Conservation (phyloP, 2,113 vertebrate species). For the Philantomba maxwellii region DNA sequence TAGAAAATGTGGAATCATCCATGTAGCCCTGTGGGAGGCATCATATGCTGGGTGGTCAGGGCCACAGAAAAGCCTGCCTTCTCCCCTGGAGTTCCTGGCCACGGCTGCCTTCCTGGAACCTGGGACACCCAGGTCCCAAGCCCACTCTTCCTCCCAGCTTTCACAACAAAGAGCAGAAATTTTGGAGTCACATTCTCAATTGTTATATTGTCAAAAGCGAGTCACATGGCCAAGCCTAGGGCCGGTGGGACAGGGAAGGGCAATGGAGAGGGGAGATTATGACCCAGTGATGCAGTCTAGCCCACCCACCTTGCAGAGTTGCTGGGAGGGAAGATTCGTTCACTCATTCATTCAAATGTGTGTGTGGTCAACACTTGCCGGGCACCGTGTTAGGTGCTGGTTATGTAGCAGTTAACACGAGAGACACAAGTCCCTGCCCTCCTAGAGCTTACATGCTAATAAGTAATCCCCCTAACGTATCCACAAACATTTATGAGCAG, state of each 20-base stretch:
- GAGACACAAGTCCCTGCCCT: neutral
- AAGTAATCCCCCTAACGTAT: neutral
- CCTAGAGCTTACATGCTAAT: neutral
- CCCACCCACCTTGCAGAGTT: rapidly evolving
- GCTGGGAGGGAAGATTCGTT: neutral
- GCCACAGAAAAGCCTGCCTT: neutral
- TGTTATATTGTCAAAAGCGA: neutral
- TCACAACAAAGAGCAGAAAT: neutral
- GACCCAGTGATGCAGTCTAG: neutral
- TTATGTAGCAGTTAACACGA: neutral
- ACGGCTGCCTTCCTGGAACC: neutral
- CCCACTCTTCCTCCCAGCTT: neutral
- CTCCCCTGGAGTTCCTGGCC: neutral
- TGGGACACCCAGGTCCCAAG: neutral
- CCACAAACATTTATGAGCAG: neutral
- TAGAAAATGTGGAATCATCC: neutral
- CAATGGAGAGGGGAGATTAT: neutral
- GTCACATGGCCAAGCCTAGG: neutral
- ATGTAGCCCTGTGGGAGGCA: neutral
- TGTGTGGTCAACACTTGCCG: neutral
- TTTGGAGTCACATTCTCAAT: neutral
- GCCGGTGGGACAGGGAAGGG: neutral
- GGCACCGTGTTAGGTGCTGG: neutral
- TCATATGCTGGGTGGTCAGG: neutral
- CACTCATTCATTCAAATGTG: neutral